These are phyloP conservation scores for Zaprionus ghesquierei DNA, from an alignment of 1,140 invertebrate species.

Conservation along the genomic window DNA sequence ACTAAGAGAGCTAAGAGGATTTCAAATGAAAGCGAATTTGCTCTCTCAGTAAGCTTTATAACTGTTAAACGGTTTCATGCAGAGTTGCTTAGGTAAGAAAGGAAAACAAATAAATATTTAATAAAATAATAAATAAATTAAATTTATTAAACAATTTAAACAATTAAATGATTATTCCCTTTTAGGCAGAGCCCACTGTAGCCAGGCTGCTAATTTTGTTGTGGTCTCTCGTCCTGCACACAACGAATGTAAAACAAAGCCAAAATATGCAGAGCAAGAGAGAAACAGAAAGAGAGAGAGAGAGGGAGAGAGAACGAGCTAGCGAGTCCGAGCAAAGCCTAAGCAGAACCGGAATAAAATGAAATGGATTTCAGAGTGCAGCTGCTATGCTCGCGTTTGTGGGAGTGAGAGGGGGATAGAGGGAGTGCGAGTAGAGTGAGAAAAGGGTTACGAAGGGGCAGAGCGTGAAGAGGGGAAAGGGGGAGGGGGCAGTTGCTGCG, in stretches of 20 bases:
- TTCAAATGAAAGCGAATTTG: no score
- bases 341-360: constrained; percentile 48
- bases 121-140: no score
- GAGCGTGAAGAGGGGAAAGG: neutral
- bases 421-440: neutral
- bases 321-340: neutral
- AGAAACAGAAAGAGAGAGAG: neutral
- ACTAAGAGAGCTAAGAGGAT: no score
- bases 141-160: neutral
- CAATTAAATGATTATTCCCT: neutral
- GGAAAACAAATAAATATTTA: neutral
- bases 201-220: constrained; percentile 24
- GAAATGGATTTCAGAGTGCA: constrained; percentile 48
- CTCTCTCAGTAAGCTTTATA: no score
- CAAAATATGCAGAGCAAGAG: neutral
- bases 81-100: no score
- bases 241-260: neutral
- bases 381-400: neutral
- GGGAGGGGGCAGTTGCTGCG: constrained; percentile 6
- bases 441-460: neutral
- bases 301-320: neutral
- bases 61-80: no score
- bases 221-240: constrained; percentile 20
- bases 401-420: neutral
- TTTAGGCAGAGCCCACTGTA: neutral